A percentile compares a stretch with the other conserved stretches of the same genome.
Conservation (phyloP, 2,113 vertebrate genomes). For the Scophthalmus maximus region DNA sequence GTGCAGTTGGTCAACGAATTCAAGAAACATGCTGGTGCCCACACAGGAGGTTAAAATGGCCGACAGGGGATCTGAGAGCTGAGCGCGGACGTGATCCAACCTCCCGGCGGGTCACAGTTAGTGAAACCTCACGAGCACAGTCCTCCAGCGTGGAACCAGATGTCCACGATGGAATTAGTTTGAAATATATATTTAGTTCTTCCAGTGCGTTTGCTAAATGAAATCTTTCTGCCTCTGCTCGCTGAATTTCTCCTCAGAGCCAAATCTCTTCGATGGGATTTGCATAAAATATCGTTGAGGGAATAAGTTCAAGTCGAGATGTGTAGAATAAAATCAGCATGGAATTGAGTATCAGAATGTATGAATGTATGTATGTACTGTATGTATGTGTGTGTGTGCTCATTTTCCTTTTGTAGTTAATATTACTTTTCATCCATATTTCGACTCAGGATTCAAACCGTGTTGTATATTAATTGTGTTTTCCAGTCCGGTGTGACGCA, state of each 20-base stretch:
- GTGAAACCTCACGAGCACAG: too few relatives aligned
- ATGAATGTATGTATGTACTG: slow-evolving; percentile 1
- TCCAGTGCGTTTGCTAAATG: neutral
- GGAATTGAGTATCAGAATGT: slow-evolving; percentile 16
- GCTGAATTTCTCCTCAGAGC: slow-evolving; percentile 16
- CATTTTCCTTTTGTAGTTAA: neutral
- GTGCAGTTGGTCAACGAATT: too few relatives aligned
- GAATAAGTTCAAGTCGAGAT: too few relatives aligned
- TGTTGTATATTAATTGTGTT: slow-evolving; percentile 1
- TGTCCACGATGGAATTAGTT: too few relatives aligned
- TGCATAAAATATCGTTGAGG: slow-evolving; percentile 43
- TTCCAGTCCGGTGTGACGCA: slow-evolving; percentile 62
- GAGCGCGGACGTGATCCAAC: too few relatives aligned
- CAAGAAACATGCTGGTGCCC: too few relatives aligned
- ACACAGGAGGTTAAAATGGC: too few relatives aligned
- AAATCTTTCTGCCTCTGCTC: neutral
- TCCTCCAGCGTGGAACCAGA: too few relatives aligned
- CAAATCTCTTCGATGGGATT: slow-evolving; percentile 10
- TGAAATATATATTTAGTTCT: too few relatives aligned
- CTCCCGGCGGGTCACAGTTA: too few relatives aligned
- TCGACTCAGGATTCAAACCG: neutral
- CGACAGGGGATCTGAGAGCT: too few relatives aligned
- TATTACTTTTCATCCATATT: neutral
- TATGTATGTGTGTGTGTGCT: slow-evolving; percentile 8
- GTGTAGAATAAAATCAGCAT: slow-evolving; percentile 5